Evolutionary conservation across 2,888 invertebrate species (phyloP).

Genomic region (Aspidiotus rigidus): DNA sequence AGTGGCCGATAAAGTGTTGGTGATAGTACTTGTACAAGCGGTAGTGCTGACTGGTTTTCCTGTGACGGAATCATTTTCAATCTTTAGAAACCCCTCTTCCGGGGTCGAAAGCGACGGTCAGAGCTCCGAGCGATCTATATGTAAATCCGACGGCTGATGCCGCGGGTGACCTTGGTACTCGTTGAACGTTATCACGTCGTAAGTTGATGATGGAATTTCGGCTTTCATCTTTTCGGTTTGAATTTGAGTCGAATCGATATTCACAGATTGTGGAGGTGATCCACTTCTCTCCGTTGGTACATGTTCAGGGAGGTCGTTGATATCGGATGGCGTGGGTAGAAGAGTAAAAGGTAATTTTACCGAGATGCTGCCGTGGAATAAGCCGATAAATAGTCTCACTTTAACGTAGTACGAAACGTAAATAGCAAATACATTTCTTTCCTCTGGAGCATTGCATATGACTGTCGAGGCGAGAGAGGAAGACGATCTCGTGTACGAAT

Average conservation of each 20-base stretch:
- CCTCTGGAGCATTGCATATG: constrained; percentile 54
- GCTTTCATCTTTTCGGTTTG: not conserved
- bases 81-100: not conserved
- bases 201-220: not conserved
- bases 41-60: not conserved
- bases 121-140: not conserved
- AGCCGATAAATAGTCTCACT: constrained; percentile 67
- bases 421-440: constrained; percentile 78
- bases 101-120: not conserved
- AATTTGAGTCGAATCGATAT: not conserved
- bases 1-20: not conserved
- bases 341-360: constrained; percentile 71
- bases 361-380: constrained; percentile 71
- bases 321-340: constrained; percentile 56
- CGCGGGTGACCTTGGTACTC: constrained; percentile 21
- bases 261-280: constrained; percentile 8
- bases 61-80: too few species aligned
- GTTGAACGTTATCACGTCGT: not conserved
- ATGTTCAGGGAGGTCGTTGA: constrained; percentile 8
- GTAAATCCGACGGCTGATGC: not conserved
- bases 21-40: not conserved
- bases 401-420: constrained; percentile 87
- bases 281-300: not conserved
- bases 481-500: constrained; percentile 49
- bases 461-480: constrained; percentile 54